Conservation (phyloP, 2,888 invertebrate species). For the Perizoma affinitatum region DNA sequence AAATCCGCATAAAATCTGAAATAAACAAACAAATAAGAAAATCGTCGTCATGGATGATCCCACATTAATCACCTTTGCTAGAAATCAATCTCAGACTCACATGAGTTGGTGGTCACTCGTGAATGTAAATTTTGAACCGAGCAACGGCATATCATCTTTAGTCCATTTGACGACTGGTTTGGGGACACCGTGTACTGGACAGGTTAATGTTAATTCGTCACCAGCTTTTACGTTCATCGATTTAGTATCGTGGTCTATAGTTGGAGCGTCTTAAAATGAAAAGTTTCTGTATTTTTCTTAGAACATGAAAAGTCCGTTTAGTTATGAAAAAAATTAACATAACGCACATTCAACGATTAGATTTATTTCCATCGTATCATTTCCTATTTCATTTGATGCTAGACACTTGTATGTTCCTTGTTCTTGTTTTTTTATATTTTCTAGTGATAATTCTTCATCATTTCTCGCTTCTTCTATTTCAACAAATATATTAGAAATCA, state of each 20-base stretch:
- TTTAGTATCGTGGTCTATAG: slow-evolving; percentile 7
- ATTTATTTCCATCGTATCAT: slow-evolving; percentile 9
- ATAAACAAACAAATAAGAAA: background rate
- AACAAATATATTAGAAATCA: background rate
- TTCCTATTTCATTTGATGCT: slow-evolving; percentile 12
- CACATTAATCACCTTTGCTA: too few species aligned
- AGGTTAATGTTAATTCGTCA: slow-evolving; percentile 10
- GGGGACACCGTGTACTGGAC: slow-evolving; percentile 16
- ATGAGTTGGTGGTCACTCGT: slow-evolving; percentile 1
- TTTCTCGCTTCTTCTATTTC: slow-evolving; percentile 9
- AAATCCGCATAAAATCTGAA: slow-evolving; percentile 17
- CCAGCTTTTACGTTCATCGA: background rate
- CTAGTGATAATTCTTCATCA: slow-evolving; percentile 1
- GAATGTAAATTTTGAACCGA: slow-evolving; percentile 7
- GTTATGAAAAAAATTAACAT: background rate
- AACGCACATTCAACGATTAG: slow-evolving; percentile 19
- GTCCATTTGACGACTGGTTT: slow-evolving; percentile 14
- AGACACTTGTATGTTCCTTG: slow-evolving; percentile 16
- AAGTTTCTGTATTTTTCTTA: too few species aligned
- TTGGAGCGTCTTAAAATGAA: slow-evolving; percentile 14
- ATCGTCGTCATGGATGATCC: too few species aligned
- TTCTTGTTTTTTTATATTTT: slow-evolving; percentile 9
- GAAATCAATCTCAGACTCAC: slow-evolving; percentile 8
- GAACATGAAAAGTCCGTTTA: background rate
- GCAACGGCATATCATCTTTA: slow-evolving; percentile 6